Percentiles rank a stretch among this genome's conserved stretches.
phyloP scores from a whole-genome alignment of 2,113 vertebrate genomes.

The Mus pahari region DNA sequence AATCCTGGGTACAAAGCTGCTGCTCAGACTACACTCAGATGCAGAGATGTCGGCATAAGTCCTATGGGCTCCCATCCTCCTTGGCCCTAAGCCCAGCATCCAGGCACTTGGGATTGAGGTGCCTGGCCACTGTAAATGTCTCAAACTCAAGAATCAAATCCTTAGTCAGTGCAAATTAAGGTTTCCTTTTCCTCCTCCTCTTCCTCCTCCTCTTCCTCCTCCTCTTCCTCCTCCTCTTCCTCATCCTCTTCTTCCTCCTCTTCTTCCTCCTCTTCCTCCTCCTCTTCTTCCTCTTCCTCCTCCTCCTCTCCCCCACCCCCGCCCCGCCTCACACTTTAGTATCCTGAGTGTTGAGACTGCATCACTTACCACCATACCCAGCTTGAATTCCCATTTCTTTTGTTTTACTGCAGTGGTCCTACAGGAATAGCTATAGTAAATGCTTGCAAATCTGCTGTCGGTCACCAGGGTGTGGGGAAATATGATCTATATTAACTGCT shows the following conservation, averaged over 20 bases:
- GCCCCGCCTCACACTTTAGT: neutral
- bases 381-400: neutral
- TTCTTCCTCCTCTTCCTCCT: too few species aligned
- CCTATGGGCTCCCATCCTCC: neutral
- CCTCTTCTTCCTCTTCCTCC: neutral
- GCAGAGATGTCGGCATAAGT: neutral
- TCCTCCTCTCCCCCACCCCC: neutral
- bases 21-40: neutral
- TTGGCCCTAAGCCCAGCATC: neutral
- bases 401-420: neutral
- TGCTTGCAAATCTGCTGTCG: neutral
- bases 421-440: neutral
- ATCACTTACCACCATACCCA: neutral
- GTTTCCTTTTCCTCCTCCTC: neutral
- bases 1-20: neutral
- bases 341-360: neutral
- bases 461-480: neutral
- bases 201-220: too few species aligned
- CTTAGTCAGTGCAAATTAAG: neutral
- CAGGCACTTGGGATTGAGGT: neutral
- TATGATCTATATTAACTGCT: fast-evolving
- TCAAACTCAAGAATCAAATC: neutral
- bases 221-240: neutral
- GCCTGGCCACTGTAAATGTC: fast-evolving
- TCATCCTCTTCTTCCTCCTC: neutral